Evolutionary conservation across 2,888 invertebrate genomes (phyloP), one percentile per base, ranked within the genome.

Genomic region (Philereme transversata): DNA sequence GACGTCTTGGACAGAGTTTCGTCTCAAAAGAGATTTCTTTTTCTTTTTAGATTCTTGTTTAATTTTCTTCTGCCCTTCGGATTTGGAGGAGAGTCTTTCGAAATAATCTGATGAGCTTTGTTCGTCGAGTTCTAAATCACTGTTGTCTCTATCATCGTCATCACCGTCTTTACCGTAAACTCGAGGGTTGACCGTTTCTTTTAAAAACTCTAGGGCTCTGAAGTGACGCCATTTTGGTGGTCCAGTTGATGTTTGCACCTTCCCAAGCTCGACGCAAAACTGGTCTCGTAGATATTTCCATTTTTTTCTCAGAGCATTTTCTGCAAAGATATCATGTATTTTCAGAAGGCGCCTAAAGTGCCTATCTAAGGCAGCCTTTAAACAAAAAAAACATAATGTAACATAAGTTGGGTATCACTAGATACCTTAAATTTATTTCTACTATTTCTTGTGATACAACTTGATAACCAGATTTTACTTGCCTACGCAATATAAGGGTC

Each of bases 211-310:
- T 0, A 63, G 50, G 5, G 54, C 51, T 46, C 38, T 41, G 36
- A 41, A 63, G 43, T 59, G 52, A 10, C 56, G 49, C 63, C 63
- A 63, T 47, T 59, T 63, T 6, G 59, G 8, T 5, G 43, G 6
- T 11, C 43, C 34, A 5, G 45, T 9, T n/a, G 58, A 58, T 10
- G 35, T 56, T 34, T 60, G 56, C 40, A 54, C 7, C 35, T 67
- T 66, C 5, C 65, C 65, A 9, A 62, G 54, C 48, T 67, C 65
- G 7, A 65, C 65, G 41, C 59, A 55, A 45, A 53, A 67, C 48
- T 67, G 65, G 57, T 67, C 65, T 45, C 67, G 53, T 33, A 67
- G 60, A 36, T 67, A 67, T n/a, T 66, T 67, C 67, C 67, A 67
- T 51, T 67, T 67, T 45, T 36, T 67, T 49, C 65, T 55, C 4